Conservation (phyloP, 2,797 vertebrate genomes). For the Sternarchorhynchus goeldii region DNA sequence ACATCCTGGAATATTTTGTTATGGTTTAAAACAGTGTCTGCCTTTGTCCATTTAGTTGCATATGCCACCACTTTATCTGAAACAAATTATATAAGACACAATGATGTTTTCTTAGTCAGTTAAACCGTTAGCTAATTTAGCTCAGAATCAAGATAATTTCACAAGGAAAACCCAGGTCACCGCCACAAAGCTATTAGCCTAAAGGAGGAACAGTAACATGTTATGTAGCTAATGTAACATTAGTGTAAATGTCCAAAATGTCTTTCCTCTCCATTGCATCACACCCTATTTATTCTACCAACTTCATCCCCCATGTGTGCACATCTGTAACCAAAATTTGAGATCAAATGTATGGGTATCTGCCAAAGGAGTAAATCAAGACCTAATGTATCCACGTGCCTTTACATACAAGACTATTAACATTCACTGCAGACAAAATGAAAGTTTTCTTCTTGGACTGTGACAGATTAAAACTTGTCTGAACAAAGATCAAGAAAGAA, state of each 20-base stretch:
- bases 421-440: background rate
- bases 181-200: background rate
- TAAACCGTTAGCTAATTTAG: too few relatives aligned
- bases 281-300: background rate
- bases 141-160: too few relatives aligned
- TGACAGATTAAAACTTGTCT: constrained; percentile 25
- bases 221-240: background rate
- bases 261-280: background rate
- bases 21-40: background rate
- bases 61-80: too few relatives aligned
- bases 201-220: background rate
- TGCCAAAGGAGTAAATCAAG: background rate
- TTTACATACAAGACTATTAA: constrained; percentile 3
- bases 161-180: too few relatives aligned
- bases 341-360: background rate
- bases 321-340: background rate
- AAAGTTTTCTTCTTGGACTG: background rate
- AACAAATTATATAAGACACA: too few relatives aligned
- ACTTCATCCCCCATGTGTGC: background rate
- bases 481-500: constrained; percentile 11
- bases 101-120: too few relatives aligned
- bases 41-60: too few relatives aligned
- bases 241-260: background rate
- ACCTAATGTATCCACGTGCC: background rate
- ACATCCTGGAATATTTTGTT: constrained; percentile 13